phyloP scores from a whole-genome alignment of 2,113 vertebrate species.

The human (Homo sapiens) region GRCh38 chr15:60345501-60346000 shows the following conservation, averaged over 20 bases:
- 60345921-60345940: background rate
- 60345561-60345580: background rate
- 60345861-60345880: background rate
- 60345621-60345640: background rate
- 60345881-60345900: background rate
- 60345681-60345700: rapidly evolving
- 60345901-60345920: background rate
- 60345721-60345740: background rate
- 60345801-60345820: background rate
- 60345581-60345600: background rate
- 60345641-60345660: background rate
- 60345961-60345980: background rate
- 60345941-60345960: background rate
- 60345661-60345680: background rate
- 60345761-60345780: background rate
- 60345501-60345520: background rate
- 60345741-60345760: background rate
- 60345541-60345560: background rate
- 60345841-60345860: background rate
- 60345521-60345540: background rate
- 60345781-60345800: background rate
- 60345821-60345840: background rate
- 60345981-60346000: background rate
- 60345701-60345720: no score
- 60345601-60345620: background rate